These are phyloP conservation scores for Melanostigma gelatinosum DNA, from an alignment of 2,113 vertebrate species.

Conservation along the genomic window DNA sequence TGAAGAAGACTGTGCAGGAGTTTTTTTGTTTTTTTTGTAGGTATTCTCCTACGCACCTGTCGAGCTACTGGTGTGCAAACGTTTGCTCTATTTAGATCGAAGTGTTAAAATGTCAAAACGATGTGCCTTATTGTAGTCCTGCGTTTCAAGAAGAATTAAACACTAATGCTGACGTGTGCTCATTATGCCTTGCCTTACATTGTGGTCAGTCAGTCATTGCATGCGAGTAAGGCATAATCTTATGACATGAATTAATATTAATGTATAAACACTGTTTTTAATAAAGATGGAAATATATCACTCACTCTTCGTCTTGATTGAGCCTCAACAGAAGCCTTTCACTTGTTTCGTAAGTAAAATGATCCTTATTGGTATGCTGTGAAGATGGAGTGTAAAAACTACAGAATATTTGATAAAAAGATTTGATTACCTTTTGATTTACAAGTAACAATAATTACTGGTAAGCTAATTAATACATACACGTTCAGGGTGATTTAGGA, in stretches of 20 bases:
- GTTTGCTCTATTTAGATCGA: background rate
- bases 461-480: background rate
- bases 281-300: conserved; percentile 48
- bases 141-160: conserved; percentile 43
- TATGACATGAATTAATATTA: conserved; percentile 28
- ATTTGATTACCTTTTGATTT: background rate
- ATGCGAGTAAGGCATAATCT: conserved; percentile 31
- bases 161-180: conserved; percentile 50
- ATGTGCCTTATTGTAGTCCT: conserved; percentile 78
- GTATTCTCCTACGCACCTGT: background rate
- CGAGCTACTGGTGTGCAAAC: background rate
- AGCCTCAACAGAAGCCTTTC: background rate
- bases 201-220: conserved; percentile 44
- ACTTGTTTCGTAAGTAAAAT: background rate
- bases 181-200: conserved; percentile 49
- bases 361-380: accelerated
- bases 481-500: background rate
- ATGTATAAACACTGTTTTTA: conserved; percentile 53
- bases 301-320: conserved; percentile 44
- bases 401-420: background rate
- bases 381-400: background rate
- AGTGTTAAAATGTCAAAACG: conserved; percentile 46
- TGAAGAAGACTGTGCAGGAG: background rate
- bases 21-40: background rate
- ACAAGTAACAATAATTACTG: background rate